Conservation (phyloP, 2,888 invertebrate species). For the Ennomos quercinarius region DNA sequence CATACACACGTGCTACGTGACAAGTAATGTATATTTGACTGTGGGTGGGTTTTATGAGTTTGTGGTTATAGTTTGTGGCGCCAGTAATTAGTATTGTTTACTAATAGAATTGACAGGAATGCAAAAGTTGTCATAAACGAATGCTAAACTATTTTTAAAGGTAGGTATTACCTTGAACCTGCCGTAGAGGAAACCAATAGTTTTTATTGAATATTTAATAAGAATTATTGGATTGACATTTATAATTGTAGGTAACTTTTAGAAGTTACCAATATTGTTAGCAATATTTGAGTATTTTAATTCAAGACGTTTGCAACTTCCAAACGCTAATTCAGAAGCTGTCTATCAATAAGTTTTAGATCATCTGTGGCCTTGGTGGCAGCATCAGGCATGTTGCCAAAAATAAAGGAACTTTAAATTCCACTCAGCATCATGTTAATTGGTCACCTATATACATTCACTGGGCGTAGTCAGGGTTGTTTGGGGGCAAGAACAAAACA, state of each 20-base stretch:
- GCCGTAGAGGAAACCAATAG: too few species aligned
- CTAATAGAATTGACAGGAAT: neutral
- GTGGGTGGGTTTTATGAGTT: slow-evolving; percentile 15
- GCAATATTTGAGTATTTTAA: too few species aligned
- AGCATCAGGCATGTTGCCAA: slow-evolving; percentile 17
- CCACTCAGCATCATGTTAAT: slow-evolving; percentile 18
- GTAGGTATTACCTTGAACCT: too few species aligned
- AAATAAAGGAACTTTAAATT: slow-evolving; percentile 22
- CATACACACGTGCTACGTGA: slow-evolving; percentile 29
- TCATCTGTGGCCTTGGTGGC: neutral
- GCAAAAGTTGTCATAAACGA: too few species aligned
- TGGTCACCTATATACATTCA: slow-evolving; percentile 13
- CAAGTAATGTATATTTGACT: slow-evolving; percentile 10
- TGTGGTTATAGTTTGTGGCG: slow-evolving; percentile 4
- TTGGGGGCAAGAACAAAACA: neutral
- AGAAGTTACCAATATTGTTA: too few species aligned
- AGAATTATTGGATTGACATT: too few species aligned
- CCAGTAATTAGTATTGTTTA: slow-evolving; percentile 10
- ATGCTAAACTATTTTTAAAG: too few species aligned
- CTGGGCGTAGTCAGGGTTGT: neutral
- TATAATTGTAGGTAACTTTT: too few species aligned
- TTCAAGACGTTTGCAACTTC: too few species aligned
- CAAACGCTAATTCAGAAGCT: too few species aligned
- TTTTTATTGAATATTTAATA: too few species aligned
- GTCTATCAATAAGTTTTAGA: too few species aligned